phyloP scores from a whole-genome alignment of 2,888 invertebrate genomes.

The Tinea semifulvella region DNA sequence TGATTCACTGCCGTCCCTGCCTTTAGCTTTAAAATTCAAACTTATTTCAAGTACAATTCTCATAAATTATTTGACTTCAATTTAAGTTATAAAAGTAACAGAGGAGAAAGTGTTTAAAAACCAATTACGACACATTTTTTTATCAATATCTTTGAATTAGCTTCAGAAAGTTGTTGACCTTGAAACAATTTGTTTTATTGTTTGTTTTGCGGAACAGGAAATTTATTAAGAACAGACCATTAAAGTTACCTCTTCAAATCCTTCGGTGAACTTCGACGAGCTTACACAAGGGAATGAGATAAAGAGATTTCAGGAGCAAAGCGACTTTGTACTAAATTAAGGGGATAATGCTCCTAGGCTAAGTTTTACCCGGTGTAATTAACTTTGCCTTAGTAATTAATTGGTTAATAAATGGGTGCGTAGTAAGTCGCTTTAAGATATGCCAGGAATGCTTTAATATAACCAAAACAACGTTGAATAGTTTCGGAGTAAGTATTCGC shows the following conservation, averaged over 20 bases:
- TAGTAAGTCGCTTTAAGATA: constrained; percentile 58
- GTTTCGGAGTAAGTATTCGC: constrained; percentile 37
- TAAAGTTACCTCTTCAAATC: constrained; percentile 30
- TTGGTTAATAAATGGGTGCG: constrained; percentile 62
- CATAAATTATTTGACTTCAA: not conserved
- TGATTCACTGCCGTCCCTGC: not conserved
- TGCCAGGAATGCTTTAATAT: constrained; percentile 60
- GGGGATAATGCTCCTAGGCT: constrained; percentile 53
- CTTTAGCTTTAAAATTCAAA: constrained; percentile 7
- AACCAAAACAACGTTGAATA: constrained; percentile 50
- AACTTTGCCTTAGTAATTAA: constrained; percentile 62
- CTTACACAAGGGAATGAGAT: constrained; percentile 40
- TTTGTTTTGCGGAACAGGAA: constrained; percentile 9
- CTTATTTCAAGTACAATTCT: not conserved
- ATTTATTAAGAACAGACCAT: constrained; percentile 12
- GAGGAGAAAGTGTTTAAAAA: constrained; percentile 1
- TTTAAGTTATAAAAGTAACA: constrained; percentile 4
- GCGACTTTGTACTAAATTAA: constrained; percentile 47
- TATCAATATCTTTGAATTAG: constrained; percentile 12
- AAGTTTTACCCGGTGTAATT: constrained; percentile 58
- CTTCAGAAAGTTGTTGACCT: constrained; percentile 11
- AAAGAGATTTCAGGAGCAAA: constrained; percentile 43
- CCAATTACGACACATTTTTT: constrained; percentile 3
- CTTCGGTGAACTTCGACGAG: constrained; percentile 36
- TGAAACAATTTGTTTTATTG: constrained; percentile 12